Evolutionary conservation across 2,888 invertebrate genomes (phyloP).

Genomic region (Neoaliturus tenellus): DNA sequence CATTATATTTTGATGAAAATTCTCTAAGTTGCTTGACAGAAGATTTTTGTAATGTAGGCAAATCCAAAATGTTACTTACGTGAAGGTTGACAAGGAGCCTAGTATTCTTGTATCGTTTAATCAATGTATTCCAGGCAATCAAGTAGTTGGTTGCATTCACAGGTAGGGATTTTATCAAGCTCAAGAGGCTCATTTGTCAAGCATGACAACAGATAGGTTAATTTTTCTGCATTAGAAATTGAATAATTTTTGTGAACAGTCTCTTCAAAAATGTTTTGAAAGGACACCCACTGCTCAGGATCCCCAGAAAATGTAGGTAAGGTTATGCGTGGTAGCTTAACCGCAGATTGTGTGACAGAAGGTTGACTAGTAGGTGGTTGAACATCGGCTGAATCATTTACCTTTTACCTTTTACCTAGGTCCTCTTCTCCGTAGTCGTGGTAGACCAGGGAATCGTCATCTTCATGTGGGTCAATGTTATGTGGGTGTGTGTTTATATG

Average conservation of each 20-base stretch:
- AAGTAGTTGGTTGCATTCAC: slow-evolving; percentile 1
- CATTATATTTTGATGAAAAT: neutral
- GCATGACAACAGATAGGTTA: slow-evolving; percentile 35
- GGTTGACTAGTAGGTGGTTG: neutral
- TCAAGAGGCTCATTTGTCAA: slow-evolving; percentile 1
- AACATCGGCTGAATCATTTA: neutral
- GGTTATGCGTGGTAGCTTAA: slow-evolving; percentile 16
- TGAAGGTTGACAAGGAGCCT: neutral
- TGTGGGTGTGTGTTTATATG: too few species aligned
- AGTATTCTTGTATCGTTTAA: slow-evolving; percentile 2
- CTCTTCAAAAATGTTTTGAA: slow-evolving; percentile 28
- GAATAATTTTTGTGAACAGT: slow-evolving; percentile 33
- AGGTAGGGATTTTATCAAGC: neutral
- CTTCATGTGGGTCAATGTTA: too few species aligned
- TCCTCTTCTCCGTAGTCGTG: too few species aligned
- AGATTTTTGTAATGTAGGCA: neutral
- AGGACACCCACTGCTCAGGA: neutral
- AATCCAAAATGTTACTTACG: neutral
- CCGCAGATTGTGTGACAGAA: neutral
- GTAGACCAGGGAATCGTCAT: too few species aligned
- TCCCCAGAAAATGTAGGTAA: slow-evolving; percentile 26
- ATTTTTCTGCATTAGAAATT: slow-evolving; percentile 32
- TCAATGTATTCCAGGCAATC: neutral
- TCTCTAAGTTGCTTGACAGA: slow-evolving; percentile 23
- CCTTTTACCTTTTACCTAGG: too few species aligned